phyloP scores from a whole-genome alignment of 2,888 invertebrate genomes.

The Melieria crassipennis region DNA sequence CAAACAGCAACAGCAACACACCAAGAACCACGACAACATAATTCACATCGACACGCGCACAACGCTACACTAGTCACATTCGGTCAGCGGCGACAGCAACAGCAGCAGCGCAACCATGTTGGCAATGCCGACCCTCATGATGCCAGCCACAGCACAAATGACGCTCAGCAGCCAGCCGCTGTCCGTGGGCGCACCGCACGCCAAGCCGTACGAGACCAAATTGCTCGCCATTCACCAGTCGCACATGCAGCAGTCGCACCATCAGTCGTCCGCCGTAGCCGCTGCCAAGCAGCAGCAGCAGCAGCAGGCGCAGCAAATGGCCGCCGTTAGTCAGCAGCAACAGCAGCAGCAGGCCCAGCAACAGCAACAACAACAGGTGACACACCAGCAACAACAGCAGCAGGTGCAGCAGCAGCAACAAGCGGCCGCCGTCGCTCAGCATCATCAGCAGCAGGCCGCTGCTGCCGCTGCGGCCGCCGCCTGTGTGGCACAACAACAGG shows the following conservation, averaged over 20 bases:
- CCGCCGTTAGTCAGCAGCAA: conserved; percentile 51
- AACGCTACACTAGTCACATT: not conserved
- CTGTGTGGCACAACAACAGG: conserved; percentile 60
- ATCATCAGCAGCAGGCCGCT: conserved; percentile 51
- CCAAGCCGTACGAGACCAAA: conserved; percentile 66
- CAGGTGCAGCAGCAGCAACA: conserved; percentile 47
- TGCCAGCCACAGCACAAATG: conserved; percentile 67
- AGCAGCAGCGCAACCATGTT: conserved; percentile 58
- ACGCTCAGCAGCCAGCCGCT: conserved; percentile 65
- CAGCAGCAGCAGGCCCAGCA: conserved; percentile 52
- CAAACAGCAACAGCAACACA: not conserved
- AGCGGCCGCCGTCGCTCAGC: conserved; percentile 47
- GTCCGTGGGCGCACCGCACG: conserved; percentile 62
- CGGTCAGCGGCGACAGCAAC: conserved; percentile 49
- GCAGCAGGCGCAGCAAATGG: conserved; percentile 56
- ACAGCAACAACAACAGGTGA: conserved; percentile 50
- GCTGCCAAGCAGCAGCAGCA: conserved; percentile 59
- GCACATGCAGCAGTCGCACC: conserved; percentile 59
- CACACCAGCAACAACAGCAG: conserved; percentile 44
- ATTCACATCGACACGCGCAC: not conserved
- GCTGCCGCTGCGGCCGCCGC: conserved; percentile 54
- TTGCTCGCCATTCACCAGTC: conserved; percentile 66
- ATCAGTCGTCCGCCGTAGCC: conserved; percentile 47
- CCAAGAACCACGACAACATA: conserved; percentile 4
- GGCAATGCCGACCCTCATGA: conserved; percentile 68